Base-by-base conservation (phyloP, 2,797 vertebrate species). In the Chelon auratus region DNA sequence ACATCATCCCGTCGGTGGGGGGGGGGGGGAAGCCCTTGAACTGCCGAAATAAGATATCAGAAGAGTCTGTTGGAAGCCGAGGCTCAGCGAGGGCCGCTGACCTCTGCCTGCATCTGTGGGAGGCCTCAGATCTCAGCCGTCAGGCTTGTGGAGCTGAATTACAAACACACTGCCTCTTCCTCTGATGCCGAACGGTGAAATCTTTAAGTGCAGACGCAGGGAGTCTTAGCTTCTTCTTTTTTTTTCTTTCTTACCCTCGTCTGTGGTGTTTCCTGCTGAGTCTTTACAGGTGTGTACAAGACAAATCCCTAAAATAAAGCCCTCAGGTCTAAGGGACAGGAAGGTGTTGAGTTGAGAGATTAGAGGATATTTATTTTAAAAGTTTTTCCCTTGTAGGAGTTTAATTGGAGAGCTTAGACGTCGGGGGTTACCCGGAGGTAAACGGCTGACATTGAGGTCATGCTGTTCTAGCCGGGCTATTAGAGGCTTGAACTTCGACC, bases 401-500 rank as follows among this genome's bases (percentile, higher is more conserved):
- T 75, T 61, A 2, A 20, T 68, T 72, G 55, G 63, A 76, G 77
- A 51, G 54, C 69, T 13, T 22, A 69, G 75, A 45, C 14, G 0
- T 26, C 2, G 37, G 14, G 14, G 80, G 68, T 71, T 79, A 65
- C 24, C 0, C 48, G 65, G 68, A 82, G 80, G 76, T 80, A 58
- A 81, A 61, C 18, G 39, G 56, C 68, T 79, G 65, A 76, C 78
- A 80, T 84, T 17, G 82, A 88, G 86, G 86, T 78, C 30, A 13
- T 18, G 78, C 53, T 72, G 43, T 85, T 90, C 66, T 68, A 87
- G 66, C 15, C 53, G 26, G 60, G 72, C 78, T 89, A 85, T 89
- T 87, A 84, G 83, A 90, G 84, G 70, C 67, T 75, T 92, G 88
- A 93, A 77, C 92, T 91, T 81, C 92, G 88, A 92, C 80, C 90